Evolutionary conservation across 2,113 vertebrate genomes (phyloP).

Genomic region (Cinclus cinclus): DNA sequence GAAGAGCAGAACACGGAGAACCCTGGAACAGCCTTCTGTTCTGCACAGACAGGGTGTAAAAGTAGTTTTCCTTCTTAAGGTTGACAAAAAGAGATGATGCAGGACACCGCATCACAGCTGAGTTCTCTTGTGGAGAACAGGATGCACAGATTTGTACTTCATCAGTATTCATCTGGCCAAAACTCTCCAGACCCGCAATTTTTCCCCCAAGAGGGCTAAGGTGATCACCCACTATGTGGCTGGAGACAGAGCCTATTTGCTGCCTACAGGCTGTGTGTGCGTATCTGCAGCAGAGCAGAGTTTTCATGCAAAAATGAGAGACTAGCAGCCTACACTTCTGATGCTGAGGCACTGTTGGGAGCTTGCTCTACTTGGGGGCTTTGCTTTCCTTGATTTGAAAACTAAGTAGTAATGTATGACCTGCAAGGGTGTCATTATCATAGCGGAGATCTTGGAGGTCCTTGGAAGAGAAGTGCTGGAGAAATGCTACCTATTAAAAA

Average conservation of each 20-base stretch:
- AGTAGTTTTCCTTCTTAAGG: background rate
- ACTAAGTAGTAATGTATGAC: background rate
- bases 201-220: background rate
- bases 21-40: background rate
- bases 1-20: background rate
- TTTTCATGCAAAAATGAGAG: fast-evolving
- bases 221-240: background rate
- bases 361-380: background rate
- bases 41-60: background rate
- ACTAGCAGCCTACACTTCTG: background rate
- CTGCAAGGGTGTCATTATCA: background rate
- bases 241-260: fast-evolving
- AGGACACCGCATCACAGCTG: background rate
- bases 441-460: background rate
- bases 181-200: too few relatives aligned
- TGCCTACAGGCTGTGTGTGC: fast-evolving
- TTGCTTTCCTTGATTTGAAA: background rate
- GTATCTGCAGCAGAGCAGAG: background rate
- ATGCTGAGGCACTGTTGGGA: background rate
- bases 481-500: slow-evolving; percentile 40
- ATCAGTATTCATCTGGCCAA: background rate
- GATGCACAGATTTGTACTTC: background rate
- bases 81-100: background rate
- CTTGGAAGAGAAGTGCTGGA: background rate
- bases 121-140: background rate